phyloP scores from a whole-genome alignment of 2,797 vertebrate species.

The Scyliorhinus canicula region DNA sequence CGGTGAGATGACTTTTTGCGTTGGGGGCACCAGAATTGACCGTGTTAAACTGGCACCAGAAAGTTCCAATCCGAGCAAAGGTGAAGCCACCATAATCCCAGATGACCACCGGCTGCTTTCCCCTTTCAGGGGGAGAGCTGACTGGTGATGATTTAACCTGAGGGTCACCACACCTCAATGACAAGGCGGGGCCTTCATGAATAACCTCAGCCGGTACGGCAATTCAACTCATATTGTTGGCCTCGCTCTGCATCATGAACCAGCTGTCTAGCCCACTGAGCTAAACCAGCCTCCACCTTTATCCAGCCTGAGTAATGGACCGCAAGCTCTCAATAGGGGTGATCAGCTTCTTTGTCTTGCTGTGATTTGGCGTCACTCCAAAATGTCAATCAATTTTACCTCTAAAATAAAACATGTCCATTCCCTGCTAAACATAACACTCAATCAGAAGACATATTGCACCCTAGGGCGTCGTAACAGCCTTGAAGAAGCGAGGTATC shows the following conservation, averaged over 20 bases:
- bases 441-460: neutral
- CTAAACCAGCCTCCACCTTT: too few species aligned
- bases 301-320: too few species aligned
- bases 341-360: slow-evolving; percentile 42
- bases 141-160: too few species aligned
- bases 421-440: neutral
- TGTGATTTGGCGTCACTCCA: slow-evolving; percentile 39
- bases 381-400: slow-evolving; percentile 38
- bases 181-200: too few species aligned
- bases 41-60: slow-evolving; percentile 45
- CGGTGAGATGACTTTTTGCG: slow-evolving; percentile 43
- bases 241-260: too few species aligned
- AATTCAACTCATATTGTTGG: too few species aligned
- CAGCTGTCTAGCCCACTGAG: too few species aligned
- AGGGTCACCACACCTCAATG: too few species aligned
- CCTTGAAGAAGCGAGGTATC: neutral
- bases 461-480: neutral
- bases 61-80: slow-evolving; percentile 43
- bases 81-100: too few species aligned
- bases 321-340: slow-evolving; percentile 46
- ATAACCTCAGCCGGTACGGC: too few species aligned
- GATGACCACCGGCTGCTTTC: too few species aligned
- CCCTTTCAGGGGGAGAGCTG: too few species aligned
- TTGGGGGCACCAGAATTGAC: slow-evolving; percentile 7
- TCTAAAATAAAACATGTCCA: slow-evolving; percentile 39